These are phyloP conservation scores for Leucania comma DNA, from an alignment of 2,888 invertebrate species.

Conservation along the genomic window DNA sequence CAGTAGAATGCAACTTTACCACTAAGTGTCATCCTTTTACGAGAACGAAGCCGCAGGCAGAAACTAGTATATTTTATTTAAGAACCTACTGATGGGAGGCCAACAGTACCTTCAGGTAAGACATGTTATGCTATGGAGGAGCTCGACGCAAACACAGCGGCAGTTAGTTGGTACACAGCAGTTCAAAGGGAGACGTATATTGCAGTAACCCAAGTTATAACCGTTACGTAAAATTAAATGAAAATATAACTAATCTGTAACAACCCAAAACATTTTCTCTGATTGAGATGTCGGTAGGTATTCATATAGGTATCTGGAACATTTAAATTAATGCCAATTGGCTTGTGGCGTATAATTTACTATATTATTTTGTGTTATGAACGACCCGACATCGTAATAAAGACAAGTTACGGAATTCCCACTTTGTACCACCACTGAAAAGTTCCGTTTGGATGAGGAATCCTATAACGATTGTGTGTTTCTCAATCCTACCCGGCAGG, in stretches of 20 bases:
- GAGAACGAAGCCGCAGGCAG: too few relatives aligned
- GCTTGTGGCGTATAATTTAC: not conserved
- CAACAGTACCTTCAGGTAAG: too few relatives aligned
- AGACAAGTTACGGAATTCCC: not conserved
- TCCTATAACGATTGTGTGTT: not conserved
- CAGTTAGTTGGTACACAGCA: too few relatives aligned
- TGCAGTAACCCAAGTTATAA: not conserved
- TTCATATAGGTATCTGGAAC: not conserved
- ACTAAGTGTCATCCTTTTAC: too few relatives aligned
- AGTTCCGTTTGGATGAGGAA: not conserved
- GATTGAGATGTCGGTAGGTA: not conserved
- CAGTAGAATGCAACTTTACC: too few relatives aligned
- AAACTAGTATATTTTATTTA: too few relatives aligned
- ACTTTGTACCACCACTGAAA: conserved; percentile 7
- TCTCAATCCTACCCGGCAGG: not conserved
- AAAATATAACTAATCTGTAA: conserved; percentile 2
- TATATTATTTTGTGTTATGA: not conserved
- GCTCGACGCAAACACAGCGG: too few relatives aligned
- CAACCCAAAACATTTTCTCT: conserved; percentile 2
- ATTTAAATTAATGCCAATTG: conserved; percentile 5
- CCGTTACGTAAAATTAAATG: not conserved
- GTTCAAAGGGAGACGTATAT: not conserved
- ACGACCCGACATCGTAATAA: not conserved
- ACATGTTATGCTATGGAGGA: too few relatives aligned
- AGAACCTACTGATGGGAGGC: too few relatives aligned